Percentiles rank a stretch among this genome's conserved stretches.
Evolutionary conservation across 2,113 vertebrate species (phyloP).

Genomic region (Gymnarchus niloticus): DNA sequence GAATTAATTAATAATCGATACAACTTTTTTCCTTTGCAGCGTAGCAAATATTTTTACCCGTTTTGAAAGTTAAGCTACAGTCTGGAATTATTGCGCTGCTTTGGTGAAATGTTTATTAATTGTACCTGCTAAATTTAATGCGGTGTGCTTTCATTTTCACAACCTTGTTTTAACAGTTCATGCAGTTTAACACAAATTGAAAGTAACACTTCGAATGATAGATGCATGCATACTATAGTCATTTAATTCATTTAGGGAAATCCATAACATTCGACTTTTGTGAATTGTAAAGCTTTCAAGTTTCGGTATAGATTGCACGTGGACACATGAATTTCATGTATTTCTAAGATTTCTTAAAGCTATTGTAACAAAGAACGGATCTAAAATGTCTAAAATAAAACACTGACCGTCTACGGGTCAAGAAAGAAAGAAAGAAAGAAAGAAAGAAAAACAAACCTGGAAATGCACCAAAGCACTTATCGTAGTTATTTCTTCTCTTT

Average conservation of each 20-base stretch:
- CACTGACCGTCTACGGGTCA: not conserved
- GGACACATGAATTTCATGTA: too few relatives aligned
- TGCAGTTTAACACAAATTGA: not conserved
- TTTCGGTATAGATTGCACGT: not conserved
- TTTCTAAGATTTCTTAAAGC: too few relatives aligned
- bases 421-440: too few relatives aligned
- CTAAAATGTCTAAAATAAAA: too few relatives aligned
- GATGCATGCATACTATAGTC: not conserved
- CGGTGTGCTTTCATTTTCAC: not conserved
- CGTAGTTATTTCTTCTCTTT: not conserved
- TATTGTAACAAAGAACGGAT: too few relatives aligned
- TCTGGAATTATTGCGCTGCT: too few relatives aligned
- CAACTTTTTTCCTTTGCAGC: not conserved
- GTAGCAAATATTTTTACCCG: not conserved
- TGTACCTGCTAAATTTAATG: not conserved
- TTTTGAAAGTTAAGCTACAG: too few relatives aligned
- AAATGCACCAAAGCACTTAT: not conserved
- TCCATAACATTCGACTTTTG: not conserved
- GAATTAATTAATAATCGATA: not conserved
- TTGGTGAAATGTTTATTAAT: not conserved
- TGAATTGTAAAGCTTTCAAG: too few relatives aligned
- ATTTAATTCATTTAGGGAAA: not conserved
- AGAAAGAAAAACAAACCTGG: not conserved
- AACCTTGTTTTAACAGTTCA: not conserved
- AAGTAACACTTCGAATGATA: not conserved